Percentiles rank a stretch among this genome's conserved stretches.
These are phyloP conservation scores for Ennomos quercinarius DNA, from an alignment of 2,888 invertebrate genomes.

Conservation along the genomic window DNA sequence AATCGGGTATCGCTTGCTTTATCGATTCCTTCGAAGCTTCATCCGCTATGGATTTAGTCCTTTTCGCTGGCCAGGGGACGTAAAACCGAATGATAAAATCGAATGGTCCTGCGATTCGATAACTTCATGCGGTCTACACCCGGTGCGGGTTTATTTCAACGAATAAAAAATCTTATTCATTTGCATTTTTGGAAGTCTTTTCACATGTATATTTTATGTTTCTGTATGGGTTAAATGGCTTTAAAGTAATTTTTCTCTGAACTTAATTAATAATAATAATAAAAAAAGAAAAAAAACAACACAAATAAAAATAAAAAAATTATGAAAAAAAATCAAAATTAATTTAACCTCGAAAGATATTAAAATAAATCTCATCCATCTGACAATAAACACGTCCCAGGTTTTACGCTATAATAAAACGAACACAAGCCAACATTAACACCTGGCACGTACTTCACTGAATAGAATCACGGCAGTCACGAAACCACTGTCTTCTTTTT, in stretches of 20 bases:
- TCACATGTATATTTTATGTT: background rate
- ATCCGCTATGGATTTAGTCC: constrained; percentile 30
- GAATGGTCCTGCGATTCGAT: constrained; percentile 50
- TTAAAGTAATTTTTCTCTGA: too few relatives aligned
- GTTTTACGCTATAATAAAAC: constrained; percentile 30
- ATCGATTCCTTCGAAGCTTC: constrained; percentile 42
- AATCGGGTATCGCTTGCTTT: constrained; percentile 45
- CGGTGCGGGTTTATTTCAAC: constrained; percentile 24
- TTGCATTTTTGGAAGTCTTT: constrained; percentile 28
- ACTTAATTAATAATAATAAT: too few relatives aligned
- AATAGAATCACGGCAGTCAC: constrained; percentile 3
- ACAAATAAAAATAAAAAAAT: too few relatives aligned
- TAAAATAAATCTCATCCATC: background rate
- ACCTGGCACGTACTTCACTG: constrained; percentile 11
- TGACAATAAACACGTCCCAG: constrained; percentile 12
- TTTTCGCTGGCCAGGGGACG: constrained; percentile 53
- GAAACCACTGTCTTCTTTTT: constrained; percentile 4
- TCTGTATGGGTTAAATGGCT: too few relatives aligned
- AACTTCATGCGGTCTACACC: constrained; percentile 44
- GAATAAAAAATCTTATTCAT: constrained; percentile 38
- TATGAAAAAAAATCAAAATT: too few relatives aligned
- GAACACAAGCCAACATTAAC: constrained; percentile 32
- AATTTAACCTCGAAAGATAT: too few relatives aligned
- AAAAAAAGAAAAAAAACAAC: too few relatives aligned
- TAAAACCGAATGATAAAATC: constrained; percentile 52